phyloP scores from a whole-genome alignment of 1,140 invertebrate species.

The Drosophila navojoa region DNA sequence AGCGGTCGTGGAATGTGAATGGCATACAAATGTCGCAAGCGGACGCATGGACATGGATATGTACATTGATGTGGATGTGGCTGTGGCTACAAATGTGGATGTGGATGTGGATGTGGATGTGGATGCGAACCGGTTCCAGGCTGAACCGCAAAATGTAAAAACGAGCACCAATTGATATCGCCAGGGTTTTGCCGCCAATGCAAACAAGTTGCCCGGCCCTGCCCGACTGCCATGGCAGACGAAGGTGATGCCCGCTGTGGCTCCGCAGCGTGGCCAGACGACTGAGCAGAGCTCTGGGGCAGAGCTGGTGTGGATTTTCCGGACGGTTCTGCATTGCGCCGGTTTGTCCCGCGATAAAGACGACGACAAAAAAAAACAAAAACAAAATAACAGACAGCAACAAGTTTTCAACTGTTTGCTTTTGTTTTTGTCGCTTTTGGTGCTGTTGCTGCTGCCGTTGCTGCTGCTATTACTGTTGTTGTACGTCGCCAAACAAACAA shows the following conservation, averaged over 20 bases:
- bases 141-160: slow-evolving; percentile 35
- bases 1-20: slow-evolving; percentile 74
- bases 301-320: slow-evolving; percentile 62
- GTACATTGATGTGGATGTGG: slow-evolving; percentile 7
- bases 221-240: slow-evolving; percentile 15
- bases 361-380: too few species aligned
- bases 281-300: background rate
- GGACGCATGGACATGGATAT: slow-evolving; percentile 36
- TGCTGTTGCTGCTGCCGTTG: background rate
- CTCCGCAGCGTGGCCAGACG: background rate
- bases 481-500: slow-evolving; percentile 38
- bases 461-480: background rate
- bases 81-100: background rate
- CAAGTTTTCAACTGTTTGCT: slow-evolving; percentile 52
- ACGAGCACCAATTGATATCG: slow-evolving; percentile 58
- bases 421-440: slow-evolving; percentile 6
- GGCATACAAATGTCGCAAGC: slow-evolving; percentile 77
- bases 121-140: slow-evolving; percentile 60
- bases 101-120: slow-evolving; percentile 1
- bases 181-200: slow-evolving; percentile 38
- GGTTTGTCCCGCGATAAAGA: slow-evolving; percentile 43
- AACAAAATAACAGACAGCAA: slow-evolving; percentile 48
- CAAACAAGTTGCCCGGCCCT: slow-evolving; percentile 59
- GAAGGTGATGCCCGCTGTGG: slow-evolving; percentile 19
- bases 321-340: slow-evolving; percentile 63